These are phyloP conservation scores for Andricus quercusramuli DNA, from an alignment of 2,888 invertebrate species.

Conservation along the genomic window DNA sequence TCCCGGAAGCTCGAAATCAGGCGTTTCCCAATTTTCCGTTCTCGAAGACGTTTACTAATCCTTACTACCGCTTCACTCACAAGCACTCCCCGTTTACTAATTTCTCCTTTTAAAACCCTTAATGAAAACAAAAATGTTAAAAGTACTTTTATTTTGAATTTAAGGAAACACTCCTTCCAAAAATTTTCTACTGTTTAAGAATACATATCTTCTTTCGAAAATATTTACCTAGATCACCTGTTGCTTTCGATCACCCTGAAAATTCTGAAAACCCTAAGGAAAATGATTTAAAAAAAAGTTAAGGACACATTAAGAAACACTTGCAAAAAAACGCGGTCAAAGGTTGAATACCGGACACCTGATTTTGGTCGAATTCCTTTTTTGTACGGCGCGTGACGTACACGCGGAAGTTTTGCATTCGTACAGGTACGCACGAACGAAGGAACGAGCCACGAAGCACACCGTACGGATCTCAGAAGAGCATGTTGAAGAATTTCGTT, in stretches of 20 bases:
- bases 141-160: not conserved
- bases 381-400: slow-evolving; percentile 29
- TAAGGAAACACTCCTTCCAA: not conserved
- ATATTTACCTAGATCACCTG: slow-evolving; percentile 44
- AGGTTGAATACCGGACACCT: slow-evolving; percentile 1
- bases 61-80: not conserved
- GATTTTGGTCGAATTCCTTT: slow-evolving; percentile 36
- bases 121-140: not conserved
- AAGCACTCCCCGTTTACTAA: not conserved
- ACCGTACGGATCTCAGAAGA: slow-evolving; percentile 53
- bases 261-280: slow-evolving; percentile 51
- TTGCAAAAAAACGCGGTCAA: slow-evolving; percentile 42
- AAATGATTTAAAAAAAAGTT: slow-evolving; percentile 38
- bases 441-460: slow-evolving; percentile 42
- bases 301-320: slow-evolving; percentile 9
- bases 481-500: slow-evolving; percentile 55
- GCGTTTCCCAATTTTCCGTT: slow-evolving; percentile 54
- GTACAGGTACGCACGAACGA: slow-evolving; percentile 40
- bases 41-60: slow-evolving; percentile 35
- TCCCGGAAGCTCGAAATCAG: slow-evolving; percentile 53
- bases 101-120: not conserved
- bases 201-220: not conserved
- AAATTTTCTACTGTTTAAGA: not conserved
- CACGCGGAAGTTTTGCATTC: slow-evolving; percentile 32
- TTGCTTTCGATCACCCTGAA: slow-evolving; percentile 49